Percentiles rank a stretch among this genome's conserved stretches.
These are phyloP conservation scores for Drosophila saltans DNA, from an alignment of 1,140 invertebrate genomes.

Conservation along the genomic window DNA sequence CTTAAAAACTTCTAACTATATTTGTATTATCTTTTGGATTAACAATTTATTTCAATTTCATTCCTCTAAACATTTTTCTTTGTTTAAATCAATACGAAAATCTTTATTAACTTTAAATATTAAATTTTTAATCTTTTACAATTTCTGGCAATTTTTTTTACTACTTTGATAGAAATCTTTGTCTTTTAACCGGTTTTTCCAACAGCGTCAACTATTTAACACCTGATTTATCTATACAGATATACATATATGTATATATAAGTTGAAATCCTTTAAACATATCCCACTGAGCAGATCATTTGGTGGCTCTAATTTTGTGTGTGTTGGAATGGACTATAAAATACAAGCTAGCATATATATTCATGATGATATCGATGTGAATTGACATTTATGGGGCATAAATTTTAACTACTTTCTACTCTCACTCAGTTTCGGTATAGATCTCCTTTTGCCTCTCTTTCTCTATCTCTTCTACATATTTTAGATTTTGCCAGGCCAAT, in stretches of 20 bases:
- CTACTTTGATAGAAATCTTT: too few species aligned
- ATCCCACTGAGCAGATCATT: neutral
- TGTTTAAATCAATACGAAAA: too few species aligned
- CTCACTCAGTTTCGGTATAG: slow-evolving; percentile 35
- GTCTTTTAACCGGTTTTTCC: neutral
- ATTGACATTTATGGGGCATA: slow-evolving; percentile 77
- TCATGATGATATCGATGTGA: slow-evolving; percentile 34
- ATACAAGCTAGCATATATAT: slow-evolving; percentile 1
- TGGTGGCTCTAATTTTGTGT: neutral
- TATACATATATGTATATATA: neutral
- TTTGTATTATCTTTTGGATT: too few species aligned
- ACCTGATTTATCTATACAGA: slow-evolving; percentile 18
- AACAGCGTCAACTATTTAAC: slow-evolving; percentile 30
- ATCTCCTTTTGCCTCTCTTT: slow-evolving; percentile 8
- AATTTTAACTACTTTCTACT: slow-evolving; percentile 67
- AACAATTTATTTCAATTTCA: too few species aligned
- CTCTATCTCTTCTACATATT: too few species aligned
- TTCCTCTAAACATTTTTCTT: too few species aligned
- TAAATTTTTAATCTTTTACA: too few species aligned
- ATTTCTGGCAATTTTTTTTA: too few species aligned
- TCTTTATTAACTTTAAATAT: too few species aligned
- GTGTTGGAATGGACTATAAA: neutral
- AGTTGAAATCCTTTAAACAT: neutral
- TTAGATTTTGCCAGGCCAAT: slow-evolving; percentile 51
- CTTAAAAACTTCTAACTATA: too few species aligned